Evolutionary conservation across 2,888 invertebrate genomes (phyloP).

Genomic region (Rhorus exstirpatorius): DNA sequence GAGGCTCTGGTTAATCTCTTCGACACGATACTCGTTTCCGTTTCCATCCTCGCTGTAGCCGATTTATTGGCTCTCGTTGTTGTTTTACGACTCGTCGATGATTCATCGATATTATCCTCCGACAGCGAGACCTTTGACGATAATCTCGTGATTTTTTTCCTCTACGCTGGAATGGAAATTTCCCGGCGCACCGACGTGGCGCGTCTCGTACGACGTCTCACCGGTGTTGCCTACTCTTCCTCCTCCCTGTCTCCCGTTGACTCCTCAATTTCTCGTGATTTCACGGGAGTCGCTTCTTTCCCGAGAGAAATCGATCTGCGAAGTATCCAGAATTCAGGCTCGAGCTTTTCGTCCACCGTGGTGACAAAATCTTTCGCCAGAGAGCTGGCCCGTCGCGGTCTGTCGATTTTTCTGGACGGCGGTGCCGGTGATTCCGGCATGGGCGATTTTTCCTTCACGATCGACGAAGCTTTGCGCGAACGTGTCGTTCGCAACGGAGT

Average conservation of each 20-base stretch:
- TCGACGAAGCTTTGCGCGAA: conserved; percentile 75
- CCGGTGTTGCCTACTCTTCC: conserved; percentile 51
- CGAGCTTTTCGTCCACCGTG: conserved; percentile 25
- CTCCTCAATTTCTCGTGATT: conserved; percentile 41
- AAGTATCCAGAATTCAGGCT: conserved; percentile 29
- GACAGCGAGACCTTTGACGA: conserved; percentile 55
- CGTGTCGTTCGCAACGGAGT: conserved; percentile 72
- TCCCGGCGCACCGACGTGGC: conserved; percentile 77
- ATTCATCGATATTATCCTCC: conserved; percentile 58
- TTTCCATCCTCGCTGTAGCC: conserved; percentile 50
- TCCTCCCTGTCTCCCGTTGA: too few relatives aligned
- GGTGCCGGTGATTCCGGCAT: conserved; percentile 29
- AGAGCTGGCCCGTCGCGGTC: conserved; percentile 73
- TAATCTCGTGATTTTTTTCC: conserved; percentile 49
- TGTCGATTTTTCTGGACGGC: conserved; percentile 41
- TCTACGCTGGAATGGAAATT: conserved; percentile 45
- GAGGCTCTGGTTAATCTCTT: conserved; percentile 65
- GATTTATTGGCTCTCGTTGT: conserved; percentile 50
- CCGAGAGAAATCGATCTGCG: conserved; percentile 70
- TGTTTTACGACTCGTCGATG: conserved; percentile 43
- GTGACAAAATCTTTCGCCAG: conserved; percentile 72
- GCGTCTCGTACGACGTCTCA: conserved; percentile 76
- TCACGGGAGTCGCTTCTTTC: conserved; percentile 68
- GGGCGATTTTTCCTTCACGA: conserved; percentile 66
- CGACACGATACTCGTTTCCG: conserved; percentile 26